Evolutionary conservation across 2,797 vertebrate species (phyloP).

Genomic region (Nasua narica): DNA sequence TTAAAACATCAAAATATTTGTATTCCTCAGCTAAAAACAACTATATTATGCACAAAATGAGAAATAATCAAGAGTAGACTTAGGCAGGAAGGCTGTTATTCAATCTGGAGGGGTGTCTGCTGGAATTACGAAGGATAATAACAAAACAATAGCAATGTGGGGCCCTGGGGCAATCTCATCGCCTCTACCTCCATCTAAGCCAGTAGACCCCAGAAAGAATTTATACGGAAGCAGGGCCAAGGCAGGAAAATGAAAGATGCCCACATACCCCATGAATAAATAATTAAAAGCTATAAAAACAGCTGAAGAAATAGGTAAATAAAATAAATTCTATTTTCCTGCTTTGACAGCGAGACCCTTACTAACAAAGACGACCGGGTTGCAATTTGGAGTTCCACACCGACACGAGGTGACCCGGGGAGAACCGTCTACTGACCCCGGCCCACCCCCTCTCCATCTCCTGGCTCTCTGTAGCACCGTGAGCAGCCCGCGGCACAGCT

Average conservation of each 20-base stretch:
- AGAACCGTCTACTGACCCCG: not conserved
- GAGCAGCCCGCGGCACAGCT: not conserved
- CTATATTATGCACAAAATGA: not conserved
- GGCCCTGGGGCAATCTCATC: not conserved
- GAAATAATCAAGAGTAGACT: not conserved
- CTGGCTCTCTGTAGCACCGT: not conserved
- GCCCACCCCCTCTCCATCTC: not conserved
- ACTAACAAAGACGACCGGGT: not conserved
- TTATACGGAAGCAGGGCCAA: not conserved
- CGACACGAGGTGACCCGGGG: accelerated
- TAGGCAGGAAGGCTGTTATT: not conserved
- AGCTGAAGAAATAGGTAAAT: not conserved
- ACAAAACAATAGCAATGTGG: not conserved
- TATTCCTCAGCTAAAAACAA: slow-evolving; percentile 19
- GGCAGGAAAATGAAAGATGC: not conserved
- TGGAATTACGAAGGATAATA: not conserved
- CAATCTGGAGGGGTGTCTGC: not conserved
- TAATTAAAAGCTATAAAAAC: not conserved
- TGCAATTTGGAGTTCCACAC: not conserved
- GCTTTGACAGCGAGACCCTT: not conserved
- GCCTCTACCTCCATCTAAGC: not conserved
- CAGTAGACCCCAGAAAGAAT: not conserved
- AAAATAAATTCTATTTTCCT: not conserved
- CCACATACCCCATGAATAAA: not conserved
- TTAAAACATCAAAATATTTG: slow-evolving; percentile 10